Evolutionary conservation across 2,888 invertebrate genomes (phyloP), one percentile per base, ranked within the genome.

Genomic region (Dastarcus helophoroides): DNA sequence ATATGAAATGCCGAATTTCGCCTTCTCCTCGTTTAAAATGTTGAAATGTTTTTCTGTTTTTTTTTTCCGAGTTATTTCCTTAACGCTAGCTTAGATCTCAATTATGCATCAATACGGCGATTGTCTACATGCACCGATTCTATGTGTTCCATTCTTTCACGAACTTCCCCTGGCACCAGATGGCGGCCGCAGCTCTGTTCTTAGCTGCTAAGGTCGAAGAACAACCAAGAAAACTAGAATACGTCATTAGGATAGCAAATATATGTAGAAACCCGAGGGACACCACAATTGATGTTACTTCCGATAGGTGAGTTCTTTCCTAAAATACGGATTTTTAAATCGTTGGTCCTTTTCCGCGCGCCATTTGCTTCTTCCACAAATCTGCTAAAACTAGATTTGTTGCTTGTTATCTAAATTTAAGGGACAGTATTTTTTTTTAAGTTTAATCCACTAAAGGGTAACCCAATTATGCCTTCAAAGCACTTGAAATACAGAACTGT

Each of bases 111-210:
- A 97, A 95, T 66, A 95, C 95, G 38, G 97, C 95, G 16, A 95
- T 95, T 54, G 95, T 97, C 33, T 97, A 97, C 56, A 94, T 97
- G 94, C 97, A 98, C 65, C 76, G 97, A 33, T 98, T 97, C 68
- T 98, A 94, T 66, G 91, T 95, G 66, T 94, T 90, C 68, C 95
- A 97, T 60, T 91, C 95, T 9, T 90, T 98, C 66, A 79, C 86
- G 29, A 83, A 85, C 59, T 97, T 95, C 62, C 89, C 91, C 64
- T 78, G 93, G 59, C 86, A 91, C 63, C 79, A 86, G 31, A 88
- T 97, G 60, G 90, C 94, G 6, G 80, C 93, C 3, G 93, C 95
- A 3, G 84, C 93, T 31, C 69, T 98, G 29, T 98, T 98, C 64
- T 69, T 98, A 46, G 94, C 97, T 37, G 95, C 95, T 40, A 98